Base-by-base conservation (phyloP, 1,140 invertebrate species). In the Yoshiicerus persimilis region DNA sequence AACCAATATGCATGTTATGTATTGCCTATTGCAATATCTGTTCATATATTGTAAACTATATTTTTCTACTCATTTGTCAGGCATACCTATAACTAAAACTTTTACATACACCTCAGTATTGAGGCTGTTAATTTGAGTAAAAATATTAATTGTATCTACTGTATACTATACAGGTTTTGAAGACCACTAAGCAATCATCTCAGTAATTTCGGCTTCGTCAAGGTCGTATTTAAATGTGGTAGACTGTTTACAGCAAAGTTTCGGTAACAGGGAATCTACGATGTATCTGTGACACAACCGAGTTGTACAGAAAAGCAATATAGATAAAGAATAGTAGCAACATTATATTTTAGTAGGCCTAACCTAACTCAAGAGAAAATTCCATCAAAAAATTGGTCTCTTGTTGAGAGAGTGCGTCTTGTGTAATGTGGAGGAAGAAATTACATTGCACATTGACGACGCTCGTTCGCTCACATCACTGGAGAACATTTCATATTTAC, bases 401-500 rank as follows among this genome's bases (percentile, higher is more conserved):
- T 56, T 4, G 41, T n/a, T 56, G 20, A 56, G 47, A n/a, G 47
- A 5, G 20, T n/a, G 47, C n/a, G 47, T 56, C 47, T 56, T 56
- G 16, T 56, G 47, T 56, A 56, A 56, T 56, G 47, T n/a, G 47
- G 20, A n/a, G 16, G 20, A 56, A 56, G 47, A 56, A 56, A 56
- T 56, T 56, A 56, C 47, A 6, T 16, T 56, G 47, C 47, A 56
- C 20, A 56, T 56, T n/a, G 3, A n/a, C 20, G 47, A 47, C 13
- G 41, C 41, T 47, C 41, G 16, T n/a, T 56, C 13, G 3, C n/a
- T 30, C 64, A 27, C 64, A 27, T 70, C 64, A n/a, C 30, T 36
- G 34, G 75, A 38, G 27, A 80, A 80, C 34, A 80, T 80, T 80
- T 38, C 30, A 80, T 80, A 80, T 80, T 80, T 80, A 80, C 75